A percentile compares a stretch with the other conserved stretches of the same genome.
phyloP scores from a whole-genome alignment of 2,113 vertebrate species.

The Spea multiplicata region DNA sequence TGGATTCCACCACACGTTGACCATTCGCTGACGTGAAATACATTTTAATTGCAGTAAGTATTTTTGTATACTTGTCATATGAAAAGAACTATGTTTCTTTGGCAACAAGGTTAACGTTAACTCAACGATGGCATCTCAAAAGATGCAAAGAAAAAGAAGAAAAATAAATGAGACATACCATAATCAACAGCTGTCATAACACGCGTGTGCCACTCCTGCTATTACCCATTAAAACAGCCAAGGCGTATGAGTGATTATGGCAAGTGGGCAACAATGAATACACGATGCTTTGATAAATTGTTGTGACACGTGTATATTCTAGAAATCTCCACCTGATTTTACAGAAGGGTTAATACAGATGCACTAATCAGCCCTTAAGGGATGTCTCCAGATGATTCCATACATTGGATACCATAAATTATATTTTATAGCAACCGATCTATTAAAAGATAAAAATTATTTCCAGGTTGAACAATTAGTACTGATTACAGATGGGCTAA shows the following conservation, averaged over 20 bases:
- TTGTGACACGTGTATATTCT: background rate
- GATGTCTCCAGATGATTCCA: no score
- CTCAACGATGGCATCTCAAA: slow-evolving; percentile 31
- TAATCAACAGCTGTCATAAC: slow-evolving; percentile 30
- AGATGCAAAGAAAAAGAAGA: slow-evolving; percentile 13
- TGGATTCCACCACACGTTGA: no score
- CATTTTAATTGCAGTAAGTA: no score
- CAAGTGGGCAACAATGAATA: slow-evolving; percentile 8
- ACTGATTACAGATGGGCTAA: no score
- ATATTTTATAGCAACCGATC: no score
- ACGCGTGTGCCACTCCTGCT: slow-evolving; percentile 16
- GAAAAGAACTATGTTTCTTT: slow-evolving; percentile 20
- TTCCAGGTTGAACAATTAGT: no score
- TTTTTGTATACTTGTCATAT: background rate
- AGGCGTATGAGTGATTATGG: slow-evolving; percentile 1
- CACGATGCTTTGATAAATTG: background rate
- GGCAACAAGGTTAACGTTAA: slow-evolving; percentile 35
- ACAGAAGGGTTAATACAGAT: no score
- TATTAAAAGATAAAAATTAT: no score
- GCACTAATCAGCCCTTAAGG: background rate
- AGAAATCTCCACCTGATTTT: no score
- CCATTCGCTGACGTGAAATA: no score
- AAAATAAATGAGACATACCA: slow-evolving; percentile 14
- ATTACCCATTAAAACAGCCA: slow-evolving; percentile 12
- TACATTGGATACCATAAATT: no score